Percentiles rank a stretch among this genome's conserved stretches.
These are phyloP conservation scores for Solenopsis invicta DNA, from an alignment of 1,140 invertebrate genomes.

Conservation along the genomic window DNA sequence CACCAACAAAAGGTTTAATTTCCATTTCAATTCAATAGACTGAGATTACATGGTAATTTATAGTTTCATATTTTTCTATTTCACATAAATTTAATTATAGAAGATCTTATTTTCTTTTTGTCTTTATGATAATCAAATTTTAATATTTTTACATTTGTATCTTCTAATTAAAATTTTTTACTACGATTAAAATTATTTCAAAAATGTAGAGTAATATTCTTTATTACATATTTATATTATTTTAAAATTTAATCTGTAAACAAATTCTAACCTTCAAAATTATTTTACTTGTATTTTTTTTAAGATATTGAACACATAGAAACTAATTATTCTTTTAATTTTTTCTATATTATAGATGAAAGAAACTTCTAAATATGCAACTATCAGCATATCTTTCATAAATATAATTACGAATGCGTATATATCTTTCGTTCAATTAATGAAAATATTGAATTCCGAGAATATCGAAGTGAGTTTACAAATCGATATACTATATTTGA, in stretches of 20 bases:
- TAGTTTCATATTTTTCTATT: too few species aligned
- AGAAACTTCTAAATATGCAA: too few species aligned
- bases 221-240: neutral
- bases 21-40: neutral
- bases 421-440: slow-evolving; percentile 8
- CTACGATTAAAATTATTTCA: neutral
- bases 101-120: too few species aligned
- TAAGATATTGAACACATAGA: neutral
- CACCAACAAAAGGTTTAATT: neutral
- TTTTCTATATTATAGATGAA: neutral
- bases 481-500: slow-evolving; percentile 2
- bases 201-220: neutral
- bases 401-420: neutral
- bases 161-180: neutral
- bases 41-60: neutral
- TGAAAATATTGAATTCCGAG: neutral
- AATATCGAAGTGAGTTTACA: neutral
- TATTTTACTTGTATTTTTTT: too few species aligned
- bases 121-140: too few species aligned
- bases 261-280: neutral
- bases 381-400: neutral
- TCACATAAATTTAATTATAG: too few species aligned
- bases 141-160: neutral
- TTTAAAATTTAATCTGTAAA: neutral
- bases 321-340: neutral